These are phyloP conservation scores for Metopia argyrocephala DNA, from an alignment of 2,888 invertebrate genomes.

Conservation along the genomic window DNA sequence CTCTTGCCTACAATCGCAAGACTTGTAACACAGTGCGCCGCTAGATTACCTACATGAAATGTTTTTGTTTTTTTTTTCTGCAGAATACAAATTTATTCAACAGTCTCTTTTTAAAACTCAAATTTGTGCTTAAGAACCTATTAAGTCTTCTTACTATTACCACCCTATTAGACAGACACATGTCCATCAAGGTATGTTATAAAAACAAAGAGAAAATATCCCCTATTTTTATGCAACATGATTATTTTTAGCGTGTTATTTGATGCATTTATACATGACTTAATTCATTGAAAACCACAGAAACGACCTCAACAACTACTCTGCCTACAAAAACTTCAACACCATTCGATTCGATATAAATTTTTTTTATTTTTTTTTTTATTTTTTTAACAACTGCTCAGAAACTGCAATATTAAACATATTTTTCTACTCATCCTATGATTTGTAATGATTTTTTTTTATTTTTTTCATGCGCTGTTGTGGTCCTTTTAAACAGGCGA, in stretches of 20 bases:
- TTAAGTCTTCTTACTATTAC: background rate
- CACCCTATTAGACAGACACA: background rate
- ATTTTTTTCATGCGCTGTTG: background rate
- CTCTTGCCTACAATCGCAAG: no score
- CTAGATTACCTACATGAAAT: no score
- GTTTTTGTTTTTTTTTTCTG: no score
- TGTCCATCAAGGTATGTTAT: background rate
- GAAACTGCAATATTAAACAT: conserved; percentile 1
- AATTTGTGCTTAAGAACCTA: no score
- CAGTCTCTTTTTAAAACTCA: no score
- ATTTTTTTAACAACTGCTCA: conserved; percentile 7
- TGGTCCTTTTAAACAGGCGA: conserved; percentile 37
- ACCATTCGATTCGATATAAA: background rate
- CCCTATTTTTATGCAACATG: conserved; percentile 5
- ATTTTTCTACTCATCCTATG: background rate
- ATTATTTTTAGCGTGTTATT: conserved; percentile 50
- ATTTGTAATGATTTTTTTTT: conserved; percentile 20
- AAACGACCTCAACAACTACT: conserved; percentile 15
- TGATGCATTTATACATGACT: conserved; percentile 53
- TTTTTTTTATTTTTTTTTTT: conserved; percentile 1
- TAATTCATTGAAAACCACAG: conserved; percentile 50
- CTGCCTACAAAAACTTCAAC: conserved; percentile 1
- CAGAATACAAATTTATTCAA: no score
- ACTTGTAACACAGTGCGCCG: no score
- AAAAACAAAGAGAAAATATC: background rate